Evolutionary conservation across 2,888 invertebrate species (phyloP).

Genomic region (Bellardia pandia): DNA sequence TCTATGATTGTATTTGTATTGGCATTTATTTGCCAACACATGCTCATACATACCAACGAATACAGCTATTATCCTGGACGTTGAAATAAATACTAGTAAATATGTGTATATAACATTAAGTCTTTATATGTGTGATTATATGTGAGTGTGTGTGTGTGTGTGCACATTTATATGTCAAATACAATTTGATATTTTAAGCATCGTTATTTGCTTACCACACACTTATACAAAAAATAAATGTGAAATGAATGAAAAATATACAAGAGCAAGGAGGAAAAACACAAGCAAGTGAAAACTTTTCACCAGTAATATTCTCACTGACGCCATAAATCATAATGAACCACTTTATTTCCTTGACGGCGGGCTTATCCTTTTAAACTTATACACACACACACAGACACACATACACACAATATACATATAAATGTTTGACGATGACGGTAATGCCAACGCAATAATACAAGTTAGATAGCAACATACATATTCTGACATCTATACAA

Average conservation of each 20-base stretch:
- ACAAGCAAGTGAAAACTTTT: slow-evolving; percentile 38
- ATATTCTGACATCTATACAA: background rate
- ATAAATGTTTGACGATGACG: background rate
- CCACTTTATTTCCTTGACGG: slow-evolving; percentile 66
- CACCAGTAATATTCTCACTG: slow-evolving; percentile 54
- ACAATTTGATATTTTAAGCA: slow-evolving; percentile 45
- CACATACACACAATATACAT: background rate
- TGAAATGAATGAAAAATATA: background rate
- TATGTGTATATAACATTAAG: too few species aligned
- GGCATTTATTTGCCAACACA: slow-evolving; percentile 8
- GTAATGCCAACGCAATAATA: background rate
- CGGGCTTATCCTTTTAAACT: slow-evolving; percentile 58
- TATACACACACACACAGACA: background rate
- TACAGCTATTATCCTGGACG: background rate
- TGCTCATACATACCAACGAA: background rate
- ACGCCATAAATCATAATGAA: slow-evolving; percentile 72
- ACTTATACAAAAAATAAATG: background rate
- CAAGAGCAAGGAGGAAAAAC: slow-evolving; percentile 23
- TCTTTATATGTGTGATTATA: too few species aligned
- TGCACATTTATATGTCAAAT: slow-evolving; percentile 19
- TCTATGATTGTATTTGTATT: background rate
- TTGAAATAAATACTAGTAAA: background rate
- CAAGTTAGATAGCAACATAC: background rate
- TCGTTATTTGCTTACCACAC: slow-evolving; percentile 23
- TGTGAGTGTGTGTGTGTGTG: background rate